These are phyloP conservation scores for Plectropomus leopardus DNA, from an alignment of 2,113 vertebrate genomes.

Conservation along the genomic window DNA sequence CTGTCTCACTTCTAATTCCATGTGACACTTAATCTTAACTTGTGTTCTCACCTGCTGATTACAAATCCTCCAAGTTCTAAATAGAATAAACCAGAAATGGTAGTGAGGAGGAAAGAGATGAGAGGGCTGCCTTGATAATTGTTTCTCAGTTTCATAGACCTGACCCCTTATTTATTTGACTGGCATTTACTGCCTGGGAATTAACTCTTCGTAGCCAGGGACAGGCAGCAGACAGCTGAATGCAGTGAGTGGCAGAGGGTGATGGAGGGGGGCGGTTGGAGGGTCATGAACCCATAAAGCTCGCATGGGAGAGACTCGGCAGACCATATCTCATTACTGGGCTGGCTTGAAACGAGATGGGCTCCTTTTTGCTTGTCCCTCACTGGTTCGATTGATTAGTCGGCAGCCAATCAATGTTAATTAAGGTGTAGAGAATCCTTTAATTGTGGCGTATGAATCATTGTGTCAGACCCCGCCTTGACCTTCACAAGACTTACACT, in stretches of 20 bases:
- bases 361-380: constrained; percentile 70
- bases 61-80: constrained; percentile 22
- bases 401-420: constrained; percentile 86
- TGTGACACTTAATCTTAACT: constrained; percentile 63
- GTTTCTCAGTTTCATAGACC: constrained; percentile 67
- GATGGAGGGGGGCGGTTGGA: background rate
- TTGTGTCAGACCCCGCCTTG: constrained; percentile 78
- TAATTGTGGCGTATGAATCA: constrained; percentile 85
- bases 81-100: constrained; percentile 44
- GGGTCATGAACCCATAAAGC: constrained; percentile 78
- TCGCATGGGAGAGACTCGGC: constrained; percentile 53
- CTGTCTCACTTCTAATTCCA: constrained; percentile 48
- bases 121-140: constrained; percentile 58
- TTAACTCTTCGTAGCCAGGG: constrained; percentile 66
- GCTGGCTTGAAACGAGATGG: constrained; percentile 71
- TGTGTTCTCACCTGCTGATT: constrained; percentile 58
- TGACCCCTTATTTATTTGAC: constrained; percentile 75
- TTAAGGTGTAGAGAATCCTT: constrained; percentile 85
- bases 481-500: constrained; percentile 73
- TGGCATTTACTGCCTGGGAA: constrained; percentile 72
- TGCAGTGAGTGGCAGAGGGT: constrained; percentile 29
- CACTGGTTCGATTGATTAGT: constrained; percentile 81
- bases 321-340: constrained; percentile 81
- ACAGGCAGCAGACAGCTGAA: constrained; percentile 30
- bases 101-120: constrained; percentile 22